These are phyloP conservation scores for Vespertilio murinus DNA, from an alignment of 2,797 vertebrate genomes.

Conservation along the genomic window DNA sequence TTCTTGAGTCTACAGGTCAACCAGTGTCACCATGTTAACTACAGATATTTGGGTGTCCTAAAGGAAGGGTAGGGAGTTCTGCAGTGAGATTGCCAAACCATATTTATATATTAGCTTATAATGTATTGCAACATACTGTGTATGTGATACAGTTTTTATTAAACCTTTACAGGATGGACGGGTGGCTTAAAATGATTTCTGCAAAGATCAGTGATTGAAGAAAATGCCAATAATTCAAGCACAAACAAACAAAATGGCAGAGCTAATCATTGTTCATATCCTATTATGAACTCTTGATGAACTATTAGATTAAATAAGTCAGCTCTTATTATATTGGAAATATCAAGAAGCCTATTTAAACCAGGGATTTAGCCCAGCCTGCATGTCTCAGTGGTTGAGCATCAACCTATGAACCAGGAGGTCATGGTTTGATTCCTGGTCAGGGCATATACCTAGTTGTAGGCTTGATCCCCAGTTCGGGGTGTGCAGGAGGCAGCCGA, in stretches of 20 bases:
- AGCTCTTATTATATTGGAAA: constrained; percentile 7
- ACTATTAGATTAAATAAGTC: constrained; percentile 16
- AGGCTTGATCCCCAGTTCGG: too few relatives aligned
- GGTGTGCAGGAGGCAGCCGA: too few relatives aligned
- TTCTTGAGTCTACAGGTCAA: constrained; percentile 10
- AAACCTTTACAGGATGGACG: constrained; percentile 15
- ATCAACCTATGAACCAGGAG: too few relatives aligned
- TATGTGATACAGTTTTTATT: constrained; percentile 41
- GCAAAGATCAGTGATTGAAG: constrained; percentile 7
- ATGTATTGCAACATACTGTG: background rate
- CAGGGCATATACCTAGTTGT: too few relatives aligned
- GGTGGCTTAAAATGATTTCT: constrained; percentile 10
- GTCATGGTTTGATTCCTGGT: too few relatives aligned
- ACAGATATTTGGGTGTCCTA: background rate
- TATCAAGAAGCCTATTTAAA: background rate
- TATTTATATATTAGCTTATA: constrained; percentile 26
- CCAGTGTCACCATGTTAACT: background rate
- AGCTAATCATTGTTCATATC: background rate
- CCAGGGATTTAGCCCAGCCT: background rate
- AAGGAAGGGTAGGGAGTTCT: constrained; percentile 13
- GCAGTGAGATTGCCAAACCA: background rate
- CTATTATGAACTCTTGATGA: background rate
- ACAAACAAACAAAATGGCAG: background rate
- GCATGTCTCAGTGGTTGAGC: too few relatives aligned
- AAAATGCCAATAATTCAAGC: background rate